Evolutionary conservation across 64 coral and sea anemone genomes (phyloP), one percentile per base, ranked within the genome.

Genomic region (Actinia equina): DNA sequence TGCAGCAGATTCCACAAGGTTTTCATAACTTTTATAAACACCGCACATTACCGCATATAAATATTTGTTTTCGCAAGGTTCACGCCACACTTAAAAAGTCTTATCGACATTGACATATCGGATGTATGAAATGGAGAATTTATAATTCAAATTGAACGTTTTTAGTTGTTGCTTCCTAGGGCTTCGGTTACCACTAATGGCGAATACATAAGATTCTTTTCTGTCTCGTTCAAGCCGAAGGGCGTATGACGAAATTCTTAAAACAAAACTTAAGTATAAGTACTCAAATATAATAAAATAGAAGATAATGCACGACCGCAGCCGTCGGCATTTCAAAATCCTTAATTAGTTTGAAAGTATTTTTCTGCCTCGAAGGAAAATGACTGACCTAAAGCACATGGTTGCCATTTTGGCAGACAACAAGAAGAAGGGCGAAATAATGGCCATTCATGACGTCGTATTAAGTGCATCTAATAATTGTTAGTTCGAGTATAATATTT

Each of bases 21-120:
- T 74, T 74, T 7, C 11, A 74, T 1, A 74, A 74, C 69, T 74
- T 74, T 74, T 74, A 41, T 74, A 74, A 74, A 74, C 69, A 74
- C 69, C 69, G 69, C 69, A 74, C 69, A 13, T 74, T 41, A 74
- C 69, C 69, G 69, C 23, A 42, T 25, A 74, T 25, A 74, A 74
- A 42, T 74, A 74, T 74, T 74, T 74, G 23, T 74, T 74, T 74
- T 26, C 69, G 69, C 69, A 74, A 74, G 12, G n/a, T 30, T 41
- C 11, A 42, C 25, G n/a, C 69, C 26, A 30, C 69, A 10, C 69
- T 74, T 41, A 26, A 74, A 12, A 74, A 13, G 69, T 25, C 69
- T 74, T 74, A 74, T 74, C 69, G 12, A 11, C 41, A 41, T 74
- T 26, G 69, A 12, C 69, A 65, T 37, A 74, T 74, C 69, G 26